These are phyloP conservation scores for Tolypeutes matacus DNA, from an alignment of 2,797 vertebrate species.

Conservation along the genomic window DNA sequence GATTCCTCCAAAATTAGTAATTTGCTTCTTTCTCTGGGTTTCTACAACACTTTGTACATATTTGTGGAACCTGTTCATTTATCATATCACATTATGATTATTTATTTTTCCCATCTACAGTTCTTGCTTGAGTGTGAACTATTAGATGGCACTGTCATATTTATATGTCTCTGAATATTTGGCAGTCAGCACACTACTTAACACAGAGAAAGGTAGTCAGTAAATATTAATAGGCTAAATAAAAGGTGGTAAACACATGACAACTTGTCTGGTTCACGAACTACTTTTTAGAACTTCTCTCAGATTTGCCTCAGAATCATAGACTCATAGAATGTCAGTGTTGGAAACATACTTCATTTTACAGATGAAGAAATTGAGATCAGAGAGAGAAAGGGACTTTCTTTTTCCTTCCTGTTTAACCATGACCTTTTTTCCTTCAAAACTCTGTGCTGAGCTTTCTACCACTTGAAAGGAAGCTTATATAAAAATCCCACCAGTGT, in stretches of 20 bases:
- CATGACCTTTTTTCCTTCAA: background rate
- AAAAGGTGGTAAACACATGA: constrained; percentile 15
- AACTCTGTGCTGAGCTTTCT: constrained; percentile 39
- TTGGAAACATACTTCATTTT: constrained; percentile 45
- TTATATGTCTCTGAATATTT: constrained; percentile 39
- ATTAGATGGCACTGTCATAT: constrained; percentile 5
- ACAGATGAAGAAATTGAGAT: constrained; percentile 56
- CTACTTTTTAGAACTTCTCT: constrained; percentile 20
- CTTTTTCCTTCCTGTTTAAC: constrained; percentile 51
- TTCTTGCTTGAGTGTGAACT: constrained; percentile 46
- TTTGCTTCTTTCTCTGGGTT: constrained; percentile 24
- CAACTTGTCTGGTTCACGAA: constrained; percentile 13
- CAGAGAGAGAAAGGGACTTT: background rate
- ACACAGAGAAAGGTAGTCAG: constrained; percentile 27
- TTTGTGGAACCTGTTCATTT: constrained; percentile 10
- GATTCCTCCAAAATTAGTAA: constrained; percentile 21
- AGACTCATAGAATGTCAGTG: constrained; percentile 54
- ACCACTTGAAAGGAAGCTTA: constrained; percentile 53
- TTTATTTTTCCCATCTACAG: constrained; percentile 45
- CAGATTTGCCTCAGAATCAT: constrained; percentile 30
- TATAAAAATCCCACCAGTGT: constrained; percentile 44
- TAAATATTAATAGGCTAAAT: constrained; percentile 61
- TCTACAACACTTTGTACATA: constrained; percentile 1
- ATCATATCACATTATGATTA: constrained; percentile 40
- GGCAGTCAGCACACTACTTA: background rate